Evolutionary conservation across 1,140 invertebrate genomes (phyloP).

Genomic region (Pogonomyrmex barbatus): DNA sequence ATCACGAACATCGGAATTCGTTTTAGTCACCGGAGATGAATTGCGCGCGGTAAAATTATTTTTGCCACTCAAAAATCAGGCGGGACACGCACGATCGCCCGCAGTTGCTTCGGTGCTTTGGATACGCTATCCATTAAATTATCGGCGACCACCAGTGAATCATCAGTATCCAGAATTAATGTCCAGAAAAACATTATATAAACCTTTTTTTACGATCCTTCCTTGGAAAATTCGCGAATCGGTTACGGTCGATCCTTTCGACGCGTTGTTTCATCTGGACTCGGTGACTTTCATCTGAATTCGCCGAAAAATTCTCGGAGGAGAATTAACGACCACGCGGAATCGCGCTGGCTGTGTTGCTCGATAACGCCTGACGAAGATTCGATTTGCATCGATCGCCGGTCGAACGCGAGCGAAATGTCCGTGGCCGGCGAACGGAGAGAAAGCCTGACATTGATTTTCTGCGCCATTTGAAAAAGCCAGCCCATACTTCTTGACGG

Average conservation of each 20-base stretch:
- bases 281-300: constrained; percentile 16
- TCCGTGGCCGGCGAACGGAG: constrained; percentile 7
- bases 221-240: not conserved
- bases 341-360: constrained; percentile 49
- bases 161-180: not conserved
- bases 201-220: not conserved
- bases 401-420: constrained; percentile 3
- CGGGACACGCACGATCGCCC: not conserved
- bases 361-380: constrained; percentile 50
- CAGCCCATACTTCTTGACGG: constrained; percentile 61
- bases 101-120: constrained; percentile 5
- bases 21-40: constrained; percentile 45
- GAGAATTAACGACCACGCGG: constrained; percentile 45
- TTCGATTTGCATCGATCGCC: constrained; percentile 67
- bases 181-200: not conserved
- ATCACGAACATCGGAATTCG: constrained; percentile 59
- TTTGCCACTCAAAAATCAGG: constrained; percentile 23
- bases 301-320: constrained; percentile 15
- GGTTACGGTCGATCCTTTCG: not conserved
- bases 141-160: not conserved
- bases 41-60: constrained; percentile 51
- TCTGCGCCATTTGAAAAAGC: constrained; percentile 64
- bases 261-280: not conserved
- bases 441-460: constrained; percentile 67
- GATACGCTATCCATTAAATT: not conserved